Conservation (phyloP, 2,888 invertebrate species). For the Kryphioiulus occultus region DNA sequence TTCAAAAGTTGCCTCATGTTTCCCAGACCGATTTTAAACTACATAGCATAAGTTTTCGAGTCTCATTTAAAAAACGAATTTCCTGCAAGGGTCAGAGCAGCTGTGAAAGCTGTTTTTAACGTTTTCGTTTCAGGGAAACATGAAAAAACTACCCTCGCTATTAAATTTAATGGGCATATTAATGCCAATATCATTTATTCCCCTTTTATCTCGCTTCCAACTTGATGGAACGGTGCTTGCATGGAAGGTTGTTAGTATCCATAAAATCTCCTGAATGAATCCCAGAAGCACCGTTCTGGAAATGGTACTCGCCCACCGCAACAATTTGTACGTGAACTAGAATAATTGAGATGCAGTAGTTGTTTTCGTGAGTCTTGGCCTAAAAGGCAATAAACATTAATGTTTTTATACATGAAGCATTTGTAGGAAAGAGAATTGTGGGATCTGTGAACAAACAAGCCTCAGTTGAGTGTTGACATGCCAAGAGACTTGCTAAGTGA, state of each 20-base stretch:
- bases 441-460: not conserved
- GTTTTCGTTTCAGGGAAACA: not conserved
- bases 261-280: slow-evolving; percentile 24
- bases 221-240: not conserved
- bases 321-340: not conserved
- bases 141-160: not conserved
- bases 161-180: slow-evolving; percentile 4
- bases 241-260: slow-evolving; percentile 13
- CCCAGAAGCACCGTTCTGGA: not conserved
- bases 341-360: slow-evolving; percentile 2
- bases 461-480: not conserved
- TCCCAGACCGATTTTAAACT: not conserved
- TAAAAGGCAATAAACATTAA: not conserved
- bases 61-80: not conserved
- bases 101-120: not conserved
- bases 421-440: not conserved
- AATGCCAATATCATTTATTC: slow-evolving; percentile 18
- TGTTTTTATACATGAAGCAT: not conserved
- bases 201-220: not conserved
- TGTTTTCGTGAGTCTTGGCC: not conserved
- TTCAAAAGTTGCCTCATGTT: not conserved
- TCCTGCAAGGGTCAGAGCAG: not conserved
- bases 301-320: slow-evolving; percentile 27
- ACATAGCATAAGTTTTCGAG: not conserved
- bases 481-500: not conserved